Base-by-base conservation (phyloP, 1,140 invertebrate genomes). In the Stegodyphus mimosarum region DNA sequence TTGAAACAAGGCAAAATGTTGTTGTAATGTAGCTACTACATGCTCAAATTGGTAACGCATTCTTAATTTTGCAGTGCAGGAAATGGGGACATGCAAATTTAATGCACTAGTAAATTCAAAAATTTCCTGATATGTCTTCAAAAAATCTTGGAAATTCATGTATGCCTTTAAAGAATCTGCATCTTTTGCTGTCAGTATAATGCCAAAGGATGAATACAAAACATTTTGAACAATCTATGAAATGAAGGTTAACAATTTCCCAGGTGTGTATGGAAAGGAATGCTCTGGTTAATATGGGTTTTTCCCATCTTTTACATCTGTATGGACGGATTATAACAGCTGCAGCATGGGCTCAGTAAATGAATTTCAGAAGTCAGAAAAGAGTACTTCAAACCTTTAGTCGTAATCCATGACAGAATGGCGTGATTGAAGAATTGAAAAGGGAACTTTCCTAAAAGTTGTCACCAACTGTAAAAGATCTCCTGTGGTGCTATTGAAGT, bases 401-500 rank as follows among this genome's bases (percentile, higher is more conserved):
- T 83, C 80, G 80, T 74, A 55, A 66, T 73, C 72, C 81, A 60
- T 9, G 48, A 48, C 18, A 60, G 48, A 60, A 71, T 33, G 60
- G 80, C 18, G 5, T 53, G 7, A 67, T 74, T n/a, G 15, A 33
- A 33, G 33, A 33, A 33, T 33, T 33, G 33, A 33, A 33, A 33
- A 33, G 33, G 33, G 33, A 9, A 71, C 55, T 6, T 18, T 73
- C 7, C 48, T 11, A 33, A 72, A 60, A 52, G 78, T 74, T 83
- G 80, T 83, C 80, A 83, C 60, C 81, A 70, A 75, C 81, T 84
- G 73, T 49, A 63, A 84, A 75, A 75, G 81, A 76, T 17, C 81
- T 18, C 52, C 18, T 64, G 72, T 48, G 7, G 81, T 7, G 72
- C 49, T 75, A 18, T 75, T 76, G 49, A 49, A 53, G 48, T 33